These are phyloP conservation scores for Pedionomus torquatus DNA, from an alignment of 2,113 vertebrate genomes.

Conservation along the genomic window DNA sequence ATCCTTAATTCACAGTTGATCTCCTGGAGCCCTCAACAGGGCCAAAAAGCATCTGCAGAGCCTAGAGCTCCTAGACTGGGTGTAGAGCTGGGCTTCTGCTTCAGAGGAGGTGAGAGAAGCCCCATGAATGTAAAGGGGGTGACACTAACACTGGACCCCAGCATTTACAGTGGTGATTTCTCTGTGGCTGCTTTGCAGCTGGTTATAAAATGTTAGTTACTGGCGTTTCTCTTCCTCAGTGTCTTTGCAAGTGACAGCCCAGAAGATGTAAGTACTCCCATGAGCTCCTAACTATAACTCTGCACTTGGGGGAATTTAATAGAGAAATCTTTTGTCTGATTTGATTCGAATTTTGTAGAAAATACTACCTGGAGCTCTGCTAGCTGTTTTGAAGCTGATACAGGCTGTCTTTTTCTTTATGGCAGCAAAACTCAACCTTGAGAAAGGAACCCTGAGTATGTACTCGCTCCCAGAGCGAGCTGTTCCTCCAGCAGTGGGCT, in stretches of 20 bases:
- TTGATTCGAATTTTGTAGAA: background rate
- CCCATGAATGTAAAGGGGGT: background rate
- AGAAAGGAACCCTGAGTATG: background rate
- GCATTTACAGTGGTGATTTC: background rate
- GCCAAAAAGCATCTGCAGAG: background rate
- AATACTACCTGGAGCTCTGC: background rate
- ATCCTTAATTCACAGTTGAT: background rate
- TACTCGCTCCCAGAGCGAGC: background rate
- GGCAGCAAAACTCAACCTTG: background rate
- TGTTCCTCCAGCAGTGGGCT: background rate
- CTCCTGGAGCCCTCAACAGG: background rate
- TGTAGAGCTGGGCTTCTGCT: background rate
- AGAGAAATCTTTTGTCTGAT: background rate
- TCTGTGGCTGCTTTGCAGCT: background rate
- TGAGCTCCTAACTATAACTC: background rate
- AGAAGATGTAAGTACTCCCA: background rate
- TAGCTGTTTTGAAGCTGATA: background rate
- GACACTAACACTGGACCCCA: rapidly evolving
- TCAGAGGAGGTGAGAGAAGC: background rate
- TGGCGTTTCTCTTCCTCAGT: background rate
- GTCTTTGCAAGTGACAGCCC: background rate
- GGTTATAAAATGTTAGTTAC: background rate
- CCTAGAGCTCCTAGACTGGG: background rate
- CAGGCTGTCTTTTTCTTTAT: background rate
- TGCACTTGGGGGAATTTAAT: background rate